These are phyloP conservation scores for Agrochola litura DNA, from an alignment of 2,888 invertebrate genomes.

Conservation along the genomic window DNA sequence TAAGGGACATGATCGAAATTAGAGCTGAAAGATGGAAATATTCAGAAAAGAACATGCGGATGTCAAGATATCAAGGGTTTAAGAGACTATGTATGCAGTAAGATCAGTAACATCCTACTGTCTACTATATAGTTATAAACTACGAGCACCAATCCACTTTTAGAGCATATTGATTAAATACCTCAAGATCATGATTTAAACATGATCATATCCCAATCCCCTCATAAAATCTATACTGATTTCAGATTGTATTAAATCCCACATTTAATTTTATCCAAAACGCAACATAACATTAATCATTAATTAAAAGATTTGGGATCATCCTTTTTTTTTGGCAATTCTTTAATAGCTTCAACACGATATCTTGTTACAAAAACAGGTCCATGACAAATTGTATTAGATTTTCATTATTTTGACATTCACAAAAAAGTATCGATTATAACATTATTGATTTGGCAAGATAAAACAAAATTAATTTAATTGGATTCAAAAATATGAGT, in stretches of 20 bases:
- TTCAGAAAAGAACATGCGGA: not conserved
- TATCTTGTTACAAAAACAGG: conserved; percentile 41
- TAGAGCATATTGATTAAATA: not conserved
- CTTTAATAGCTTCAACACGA: conserved; percentile 50
- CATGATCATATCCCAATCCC: not conserved
- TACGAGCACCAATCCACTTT: not conserved
- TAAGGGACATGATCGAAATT: not conserved
- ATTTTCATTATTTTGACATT: conserved; percentile 35
- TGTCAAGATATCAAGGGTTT: not conserved
- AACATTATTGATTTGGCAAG: conserved; percentile 36
- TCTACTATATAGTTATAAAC: not conserved
- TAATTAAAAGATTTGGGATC: conserved; percentile 46
- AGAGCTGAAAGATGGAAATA: not conserved
- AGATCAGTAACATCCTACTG: not conserved
- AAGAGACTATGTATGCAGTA: not conserved
- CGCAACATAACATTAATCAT: conserved; percentile 44
- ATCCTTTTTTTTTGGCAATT: conserved; percentile 27
- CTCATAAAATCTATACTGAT: conserved; percentile 10
- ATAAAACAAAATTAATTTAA: conserved; percentile 8
- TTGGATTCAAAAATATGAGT: conserved; percentile 26
- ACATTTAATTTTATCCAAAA: conserved; percentile 19
- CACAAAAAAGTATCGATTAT: conserved; percentile 32
- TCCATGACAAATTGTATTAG: conserved; percentile 48
- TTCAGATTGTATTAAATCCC: conserved; percentile 21
- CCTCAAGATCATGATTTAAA: conserved; percentile 1